Evolutionary conservation across 2,113 vertebrate species (phyloP).

Genomic region (Centropus unirufus): DNA sequence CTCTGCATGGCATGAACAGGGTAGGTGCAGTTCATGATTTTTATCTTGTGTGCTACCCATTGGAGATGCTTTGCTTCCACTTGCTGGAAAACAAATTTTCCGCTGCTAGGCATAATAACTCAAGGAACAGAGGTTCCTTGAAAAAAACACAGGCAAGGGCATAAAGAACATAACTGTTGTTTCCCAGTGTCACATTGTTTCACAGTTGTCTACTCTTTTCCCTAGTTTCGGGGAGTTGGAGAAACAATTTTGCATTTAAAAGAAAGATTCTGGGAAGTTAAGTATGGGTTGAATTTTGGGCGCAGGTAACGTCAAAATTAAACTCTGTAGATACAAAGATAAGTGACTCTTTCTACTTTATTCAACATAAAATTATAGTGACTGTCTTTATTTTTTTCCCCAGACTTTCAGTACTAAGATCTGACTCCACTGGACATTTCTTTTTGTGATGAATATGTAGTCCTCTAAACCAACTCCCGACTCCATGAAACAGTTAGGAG

Average conservation of each 20-base stretch:
- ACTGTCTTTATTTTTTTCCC: background rate
- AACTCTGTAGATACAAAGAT: background rate
- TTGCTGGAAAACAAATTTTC: background rate
- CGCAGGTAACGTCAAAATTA: background rate
- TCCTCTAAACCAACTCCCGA: background rate
- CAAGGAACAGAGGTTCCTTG: background rate
- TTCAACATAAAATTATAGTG: background rate
- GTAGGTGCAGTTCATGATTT: background rate
- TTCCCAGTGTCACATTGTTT: background rate
- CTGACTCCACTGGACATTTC: background rate
- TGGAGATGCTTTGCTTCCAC: background rate
- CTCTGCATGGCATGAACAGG: background rate
- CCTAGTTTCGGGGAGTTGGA: background rate
- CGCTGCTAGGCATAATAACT: background rate
- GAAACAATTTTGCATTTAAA: background rate
- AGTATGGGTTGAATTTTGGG: background rate
- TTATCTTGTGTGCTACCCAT: background rate
- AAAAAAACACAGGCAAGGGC: background rate
- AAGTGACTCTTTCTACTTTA: background rate
- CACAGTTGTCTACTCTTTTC: background rate
- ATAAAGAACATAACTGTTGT: background rate
- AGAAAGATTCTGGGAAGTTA: background rate
- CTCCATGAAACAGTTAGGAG: background rate
- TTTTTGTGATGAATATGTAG: background rate
- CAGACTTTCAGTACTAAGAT: background rate